Percentiles rank a stretch among this genome's conserved stretches.
phyloP scores from a whole-genome alignment of 2,113 vertebrate species.

The Patagioenas fasciata region DNA sequence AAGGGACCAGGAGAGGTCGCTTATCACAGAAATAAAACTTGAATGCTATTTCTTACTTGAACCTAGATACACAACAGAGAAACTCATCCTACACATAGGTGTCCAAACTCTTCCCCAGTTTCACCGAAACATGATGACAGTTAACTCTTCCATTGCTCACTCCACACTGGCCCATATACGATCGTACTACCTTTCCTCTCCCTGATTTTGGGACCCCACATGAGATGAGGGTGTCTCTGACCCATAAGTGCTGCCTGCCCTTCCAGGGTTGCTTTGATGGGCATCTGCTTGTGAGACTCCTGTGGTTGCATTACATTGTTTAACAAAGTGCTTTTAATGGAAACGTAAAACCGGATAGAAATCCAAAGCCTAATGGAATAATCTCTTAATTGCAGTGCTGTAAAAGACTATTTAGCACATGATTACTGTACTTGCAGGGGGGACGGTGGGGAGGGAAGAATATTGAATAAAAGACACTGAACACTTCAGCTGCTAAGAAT shows the following conservation, averaged over 20 bases:
- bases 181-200: rapidly evolving
- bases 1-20: not conserved
- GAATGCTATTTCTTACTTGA: not conserved
- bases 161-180: not conserved
- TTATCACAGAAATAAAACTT: not conserved
- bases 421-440: conserved; percentile 16
- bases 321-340: conserved; percentile 41
- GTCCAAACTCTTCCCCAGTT: not conserved
- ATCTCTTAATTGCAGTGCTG: conserved; percentile 35
- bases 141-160: rapidly evolving
- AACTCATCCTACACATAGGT: rapidly evolving
- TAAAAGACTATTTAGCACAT: not conserved
- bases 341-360: conserved; percentile 28
- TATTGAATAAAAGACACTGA: conserved; percentile 13
- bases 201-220: not conserved
- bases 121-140: not conserved
- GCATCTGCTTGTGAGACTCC: not conserved
- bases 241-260: not conserved
- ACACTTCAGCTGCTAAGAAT: conserved; percentile 4
- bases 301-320: not conserved
- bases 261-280: not conserved
- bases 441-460: not conserved
- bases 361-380: conserved; percentile 33
- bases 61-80: not conserved
- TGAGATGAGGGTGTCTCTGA: not conserved